Percentiles rank a stretch among this genome's conserved stretches.
These are phyloP conservation scores for Apocheima hispidaria DNA, from an alignment of 2,888 invertebrate genomes.

Conservation along the genomic window DNA sequence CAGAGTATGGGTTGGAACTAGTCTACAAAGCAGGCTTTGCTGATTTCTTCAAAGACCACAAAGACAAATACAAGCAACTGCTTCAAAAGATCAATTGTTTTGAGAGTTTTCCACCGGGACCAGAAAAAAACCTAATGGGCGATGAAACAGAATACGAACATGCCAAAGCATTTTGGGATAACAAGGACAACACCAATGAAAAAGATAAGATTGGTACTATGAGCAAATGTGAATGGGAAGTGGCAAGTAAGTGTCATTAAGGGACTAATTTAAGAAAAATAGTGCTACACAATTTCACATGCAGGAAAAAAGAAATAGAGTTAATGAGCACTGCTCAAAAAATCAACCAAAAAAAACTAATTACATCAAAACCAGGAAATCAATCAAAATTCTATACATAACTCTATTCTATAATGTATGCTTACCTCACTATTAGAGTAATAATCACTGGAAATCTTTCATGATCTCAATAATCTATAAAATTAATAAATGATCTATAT, in stretches of 20 bases:
- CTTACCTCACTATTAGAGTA: too few relatives aligned
- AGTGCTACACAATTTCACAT: too few relatives aligned
- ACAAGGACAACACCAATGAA: slow-evolving; percentile 68
- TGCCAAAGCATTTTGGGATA: slow-evolving; percentile 86
- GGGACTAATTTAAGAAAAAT: neutral
- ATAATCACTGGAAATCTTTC: too few relatives aligned
- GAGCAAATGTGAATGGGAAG: slow-evolving; percentile 97
- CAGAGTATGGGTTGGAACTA: slow-evolving; percentile 90
- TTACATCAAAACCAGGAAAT: too few relatives aligned
- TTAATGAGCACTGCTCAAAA: too few relatives aligned
- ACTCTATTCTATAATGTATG: too few relatives aligned
- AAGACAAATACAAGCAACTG: slow-evolving; percentile 77
- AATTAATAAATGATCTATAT: too few relatives aligned
- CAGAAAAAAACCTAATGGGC: slow-evolving; percentile 84
- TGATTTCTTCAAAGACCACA: slow-evolving; percentile 90
- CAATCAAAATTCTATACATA: too few relatives aligned
- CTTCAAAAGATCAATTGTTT: slow-evolving; percentile 92
- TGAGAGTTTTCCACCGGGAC: slow-evolving; percentile 92
- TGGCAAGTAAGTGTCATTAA: slow-evolving; percentile 89
- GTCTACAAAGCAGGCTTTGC: slow-evolving; percentile 90
- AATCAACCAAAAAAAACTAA: too few relatives aligned
- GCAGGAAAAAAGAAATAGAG: too few relatives aligned
- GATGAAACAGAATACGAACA: slow-evolving; percentile 90
- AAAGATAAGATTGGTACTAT: slow-evolving; percentile 90
- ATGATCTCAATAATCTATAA: too few relatives aligned